Percentiles rank a stretch among this genome's conserved stretches.
These are phyloP conservation scores for Masticophis lateralis DNA, from an alignment of 2,797 vertebrate species.

Conservation along the genomic window DNA sequence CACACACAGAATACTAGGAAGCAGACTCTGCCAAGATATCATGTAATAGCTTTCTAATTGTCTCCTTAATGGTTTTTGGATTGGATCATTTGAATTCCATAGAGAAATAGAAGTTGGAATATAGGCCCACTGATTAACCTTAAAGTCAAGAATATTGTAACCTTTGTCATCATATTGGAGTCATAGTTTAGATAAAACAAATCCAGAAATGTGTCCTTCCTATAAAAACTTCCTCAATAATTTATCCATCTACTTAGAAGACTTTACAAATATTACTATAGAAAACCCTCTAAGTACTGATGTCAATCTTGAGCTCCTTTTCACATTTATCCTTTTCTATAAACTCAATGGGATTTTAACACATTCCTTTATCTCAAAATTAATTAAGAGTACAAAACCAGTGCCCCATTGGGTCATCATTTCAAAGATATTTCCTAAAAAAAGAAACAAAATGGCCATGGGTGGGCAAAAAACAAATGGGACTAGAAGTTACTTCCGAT, in stretches of 20 bases:
- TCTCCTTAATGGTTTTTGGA: neutral
- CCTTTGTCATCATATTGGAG: neutral
- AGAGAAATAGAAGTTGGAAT: neutral
- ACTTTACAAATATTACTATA: neutral
- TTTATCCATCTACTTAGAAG: neutral
- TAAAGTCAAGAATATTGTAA: neutral
- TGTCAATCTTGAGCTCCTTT: neutral
- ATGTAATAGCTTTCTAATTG: neutral
- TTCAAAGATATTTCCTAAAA: neutral
- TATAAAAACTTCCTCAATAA: neutral
- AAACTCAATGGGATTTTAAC: neutral
- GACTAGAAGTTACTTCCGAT: neutral
- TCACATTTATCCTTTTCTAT: neutral
- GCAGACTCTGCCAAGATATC: neutral
- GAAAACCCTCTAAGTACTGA: neutral
- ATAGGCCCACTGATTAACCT: neutral
- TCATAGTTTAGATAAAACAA: neutral
- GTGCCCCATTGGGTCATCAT: neutral
- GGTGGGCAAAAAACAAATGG: neutral
- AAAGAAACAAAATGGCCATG: neutral
- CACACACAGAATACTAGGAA: neutral
- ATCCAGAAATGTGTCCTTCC: neutral
- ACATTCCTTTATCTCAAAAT: neutral
- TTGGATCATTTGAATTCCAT: neutral
- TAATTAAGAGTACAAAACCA: neutral